phyloP scores from a whole-genome alignment of 2,113 vertebrate species.

The Oryzias curvinotus region DNA sequence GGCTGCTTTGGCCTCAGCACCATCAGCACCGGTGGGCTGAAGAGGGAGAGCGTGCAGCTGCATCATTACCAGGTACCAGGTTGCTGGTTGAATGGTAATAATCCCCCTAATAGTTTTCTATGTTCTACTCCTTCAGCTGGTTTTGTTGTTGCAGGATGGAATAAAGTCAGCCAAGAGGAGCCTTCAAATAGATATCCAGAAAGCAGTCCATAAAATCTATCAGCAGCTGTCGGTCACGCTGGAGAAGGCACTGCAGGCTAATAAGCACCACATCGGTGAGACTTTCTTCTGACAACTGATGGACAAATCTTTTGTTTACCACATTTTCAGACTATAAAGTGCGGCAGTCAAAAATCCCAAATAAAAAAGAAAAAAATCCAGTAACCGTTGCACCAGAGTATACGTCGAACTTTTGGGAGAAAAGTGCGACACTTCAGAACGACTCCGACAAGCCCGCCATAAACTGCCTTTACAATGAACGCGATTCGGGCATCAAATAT shows the following conservation, averaged over 20 bases:
- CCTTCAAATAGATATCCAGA: constrained; percentile 94
- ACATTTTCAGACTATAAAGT: no score
- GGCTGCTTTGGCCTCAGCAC: constrained; percentile 95
- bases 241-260: constrained; percentile 92
- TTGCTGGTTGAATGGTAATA: not conserved
- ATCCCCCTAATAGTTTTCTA: not conserved
- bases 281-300: not conserved
- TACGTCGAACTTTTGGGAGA: no score
- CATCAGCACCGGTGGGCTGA: constrained; percentile 82
- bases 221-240: constrained; percentile 93
- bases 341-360: no score
- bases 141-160: constrained; percentile 81
- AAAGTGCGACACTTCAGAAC: no score
- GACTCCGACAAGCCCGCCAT: no score
- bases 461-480: no score
- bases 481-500: no score
- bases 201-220: constrained; percentile 96
- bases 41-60: constrained; percentile 90
- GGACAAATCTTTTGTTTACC: no score
- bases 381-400: no score
- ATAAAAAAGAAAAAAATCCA: no score
- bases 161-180: constrained; percentile 91
- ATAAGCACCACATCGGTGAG: constrained; percentile 95
- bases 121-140: not conserved
- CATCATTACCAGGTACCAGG: constrained; percentile 92